Evolutionary conservation across 2,113 vertebrate species (phyloP), one percentile per base, ranked within the genome.

Genomic region (Gracilinanus agilis): DNA sequence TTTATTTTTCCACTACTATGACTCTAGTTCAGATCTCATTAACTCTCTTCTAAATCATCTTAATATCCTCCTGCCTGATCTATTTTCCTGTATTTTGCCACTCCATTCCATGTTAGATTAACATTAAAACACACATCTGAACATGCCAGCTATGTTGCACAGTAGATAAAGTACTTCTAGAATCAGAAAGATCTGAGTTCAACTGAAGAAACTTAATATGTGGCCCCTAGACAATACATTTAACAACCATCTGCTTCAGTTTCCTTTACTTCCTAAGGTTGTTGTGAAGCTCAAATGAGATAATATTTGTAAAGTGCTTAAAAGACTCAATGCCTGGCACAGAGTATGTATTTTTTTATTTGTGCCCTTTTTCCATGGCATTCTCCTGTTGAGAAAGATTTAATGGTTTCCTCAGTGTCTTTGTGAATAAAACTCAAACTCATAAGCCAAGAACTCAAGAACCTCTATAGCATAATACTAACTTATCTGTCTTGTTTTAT

Each of bases 71-170:
- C 0, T 88, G 1, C 0, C 92, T 9, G 6, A 95, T 94, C 93
- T 92, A 9, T 94, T 97, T 90, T 83, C 92, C 24, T 90, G 90
- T 55, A 75, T 29, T 61, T 29, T 34, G 34, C 29, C 58, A 13
- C 27, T 67, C 58, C 27, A 34, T 34, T 34, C 27, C 27, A 34
- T 12, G 27, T 67, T 67, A 67, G 10, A 27, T 34, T 67, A 29
- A 67, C 12, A 27, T 67, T 34, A 67, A 61, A 67, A 67, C 29
- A 67, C 58, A 67, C 29, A 10, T 67, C 10, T 67, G 58, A 67
- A 67, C 27, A 67, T 67, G 29, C 13, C 27, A 34, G 27, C 58
- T 34, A 34, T 67, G 27, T 34, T 3, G 58, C 29, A 34, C 58
- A 67, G 27, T 67, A 16, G 34, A 67, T 67, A 67, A 67, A 34